A percentile compares a stretch with the other conserved stretches of the same genome.
These are phyloP conservation scores for Oreochromis spilurus DNA, from an alignment of 2,113 vertebrate species.

Conservation along the genomic window DNA sequence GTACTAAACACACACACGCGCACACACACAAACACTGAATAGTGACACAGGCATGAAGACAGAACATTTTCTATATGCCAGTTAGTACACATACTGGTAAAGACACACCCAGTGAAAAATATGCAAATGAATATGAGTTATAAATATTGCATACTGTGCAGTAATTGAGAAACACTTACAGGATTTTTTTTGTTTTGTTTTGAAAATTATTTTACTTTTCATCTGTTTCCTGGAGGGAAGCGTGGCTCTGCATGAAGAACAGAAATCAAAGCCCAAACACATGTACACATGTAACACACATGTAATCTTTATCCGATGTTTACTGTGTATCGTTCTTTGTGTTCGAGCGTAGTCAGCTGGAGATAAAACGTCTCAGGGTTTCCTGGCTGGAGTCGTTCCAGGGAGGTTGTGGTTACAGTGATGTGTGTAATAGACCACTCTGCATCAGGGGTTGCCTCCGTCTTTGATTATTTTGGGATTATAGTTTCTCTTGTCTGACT, in stretches of 20 bases:
- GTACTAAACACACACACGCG: not conserved
- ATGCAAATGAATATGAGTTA: not conserved
- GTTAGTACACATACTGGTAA: not conserved
- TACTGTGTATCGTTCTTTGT: not conserved
- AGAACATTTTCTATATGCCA: not conserved
- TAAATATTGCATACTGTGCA: not conserved
- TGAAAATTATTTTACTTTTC: not conserved
- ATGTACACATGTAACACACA: not conserved
- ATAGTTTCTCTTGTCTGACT: not conserved
- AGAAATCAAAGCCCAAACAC: not conserved
- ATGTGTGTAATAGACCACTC: not conserved
- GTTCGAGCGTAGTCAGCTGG: not conserved
- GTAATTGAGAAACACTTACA: conserved; percentile 24
- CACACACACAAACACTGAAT: not conserved
- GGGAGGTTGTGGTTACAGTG: not conserved
- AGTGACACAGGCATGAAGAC: not conserved
- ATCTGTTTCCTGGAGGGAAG: not conserved
- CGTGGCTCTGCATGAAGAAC: not conserved
- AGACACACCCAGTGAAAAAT: not conserved
- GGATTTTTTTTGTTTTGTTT: not conserved
- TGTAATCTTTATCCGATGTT: not conserved
- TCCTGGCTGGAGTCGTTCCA: not conserved
- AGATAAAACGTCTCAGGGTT: not conserved
- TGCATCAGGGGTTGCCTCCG: not conserved
- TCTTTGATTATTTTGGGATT: not conserved